These are phyloP conservation scores for Platycnemis pennipes DNA, from an alignment of 2,888 invertebrate species.

Conservation along the genomic window DNA sequence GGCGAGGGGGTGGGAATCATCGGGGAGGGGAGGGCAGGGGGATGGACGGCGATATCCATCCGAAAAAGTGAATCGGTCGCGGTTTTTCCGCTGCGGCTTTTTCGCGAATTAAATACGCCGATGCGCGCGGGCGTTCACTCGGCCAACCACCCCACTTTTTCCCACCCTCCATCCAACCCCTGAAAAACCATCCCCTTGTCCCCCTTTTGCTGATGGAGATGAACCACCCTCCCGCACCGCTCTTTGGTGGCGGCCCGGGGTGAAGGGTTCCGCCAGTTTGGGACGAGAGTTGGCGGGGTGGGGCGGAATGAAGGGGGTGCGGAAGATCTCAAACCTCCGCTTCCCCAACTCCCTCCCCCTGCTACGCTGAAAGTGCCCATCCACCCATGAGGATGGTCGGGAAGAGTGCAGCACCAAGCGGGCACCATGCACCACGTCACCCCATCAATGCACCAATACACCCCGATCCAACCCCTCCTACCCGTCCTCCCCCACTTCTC, in stretches of 20 bases:
- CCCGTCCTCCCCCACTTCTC: not conserved
- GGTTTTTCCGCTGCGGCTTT: not conserved
- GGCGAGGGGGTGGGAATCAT: not conserved
- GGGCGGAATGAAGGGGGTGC: not conserved
- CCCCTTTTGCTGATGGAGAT: no score
- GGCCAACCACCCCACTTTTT: not conserved
- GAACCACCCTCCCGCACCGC: no score
- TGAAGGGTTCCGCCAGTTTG: not conserved
- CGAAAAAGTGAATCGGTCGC: slow-evolving; percentile 13
- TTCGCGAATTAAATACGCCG: not conserved
- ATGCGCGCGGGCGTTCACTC: not conserved
- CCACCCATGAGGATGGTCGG: not conserved
- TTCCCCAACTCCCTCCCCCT: not conserved
- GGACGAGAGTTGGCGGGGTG: not conserved
- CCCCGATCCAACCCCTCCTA: not conserved
- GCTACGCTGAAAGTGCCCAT: slow-evolving; percentile 4
- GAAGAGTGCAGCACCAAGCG: not conserved
- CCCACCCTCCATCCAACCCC: no score
- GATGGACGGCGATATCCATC: not conserved
- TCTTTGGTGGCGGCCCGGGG: no score
- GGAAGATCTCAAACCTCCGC: not conserved
- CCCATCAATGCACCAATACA: not conserved
- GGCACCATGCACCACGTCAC: not conserved
- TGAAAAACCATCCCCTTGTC: no score
- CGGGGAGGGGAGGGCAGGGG: not conserved